phyloP scores from a whole-genome alignment of 2,888 invertebrate genomes.

The Asteroscopus sphinx region DNA sequence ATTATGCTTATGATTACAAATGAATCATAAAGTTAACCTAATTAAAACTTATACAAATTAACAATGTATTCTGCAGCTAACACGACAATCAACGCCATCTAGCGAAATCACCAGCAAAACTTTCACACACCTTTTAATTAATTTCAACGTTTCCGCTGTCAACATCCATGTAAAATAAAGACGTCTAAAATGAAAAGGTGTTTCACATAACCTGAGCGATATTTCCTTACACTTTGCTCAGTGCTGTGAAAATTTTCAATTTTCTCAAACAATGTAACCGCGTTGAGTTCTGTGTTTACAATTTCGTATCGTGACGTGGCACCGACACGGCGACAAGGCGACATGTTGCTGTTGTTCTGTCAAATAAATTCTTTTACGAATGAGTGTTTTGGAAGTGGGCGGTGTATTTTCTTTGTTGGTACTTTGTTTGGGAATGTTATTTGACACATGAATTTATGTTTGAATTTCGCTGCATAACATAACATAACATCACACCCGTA shows the following conservation, averaged over 20 bases:
- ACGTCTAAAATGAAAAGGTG: constrained; percentile 55
- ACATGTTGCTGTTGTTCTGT: constrained; percentile 52
- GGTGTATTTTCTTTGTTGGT: constrained; percentile 41
- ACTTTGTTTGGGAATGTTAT: constrained; percentile 32
- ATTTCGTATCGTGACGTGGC: constrained; percentile 50
- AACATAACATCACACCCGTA: too few species aligned
- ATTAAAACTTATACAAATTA: background rate
- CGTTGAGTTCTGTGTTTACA: constrained; percentile 52
- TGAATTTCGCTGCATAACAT: constrained; percentile 18
- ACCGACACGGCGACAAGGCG: constrained; percentile 40
- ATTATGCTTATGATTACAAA: too few species aligned
- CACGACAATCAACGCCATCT: constrained; percentile 43
- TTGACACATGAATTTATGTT: constrained; percentile 41
- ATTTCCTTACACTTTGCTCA: constrained; percentile 64
- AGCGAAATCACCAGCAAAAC: constrained; percentile 11
- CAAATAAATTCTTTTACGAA: constrained; percentile 59
- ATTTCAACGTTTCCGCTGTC: constrained; percentile 44
- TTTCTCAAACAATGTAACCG: constrained; percentile 66
- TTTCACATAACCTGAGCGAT: constrained; percentile 63
- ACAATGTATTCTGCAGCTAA: background rate
- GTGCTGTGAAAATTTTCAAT: constrained; percentile 70
- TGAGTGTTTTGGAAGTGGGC: constrained; percentile 46
- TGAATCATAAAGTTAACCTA: too few species aligned
- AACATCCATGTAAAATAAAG: constrained; percentile 50
- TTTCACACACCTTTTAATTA: constrained; percentile 45